phyloP scores from a whole-genome alignment of 2,888 invertebrate genomes.

The Cerastis rubricosa region DNA sequence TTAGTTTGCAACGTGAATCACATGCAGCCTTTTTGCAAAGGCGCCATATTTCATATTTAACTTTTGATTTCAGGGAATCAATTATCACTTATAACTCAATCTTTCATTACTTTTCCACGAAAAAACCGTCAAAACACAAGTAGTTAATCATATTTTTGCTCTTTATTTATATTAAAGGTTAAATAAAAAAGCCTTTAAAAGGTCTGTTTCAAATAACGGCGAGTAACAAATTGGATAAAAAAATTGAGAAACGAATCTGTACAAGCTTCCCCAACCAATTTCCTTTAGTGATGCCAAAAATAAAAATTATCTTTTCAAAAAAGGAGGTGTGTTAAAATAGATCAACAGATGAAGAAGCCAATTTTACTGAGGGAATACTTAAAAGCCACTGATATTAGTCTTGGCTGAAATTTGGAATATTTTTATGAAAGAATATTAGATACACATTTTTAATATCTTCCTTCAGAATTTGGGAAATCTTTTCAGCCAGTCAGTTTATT shows the following conservation, averaged over 20 bases:
- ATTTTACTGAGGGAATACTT: constrained; percentile 31
- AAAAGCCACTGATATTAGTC: constrained; percentile 27
- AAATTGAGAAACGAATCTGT: constrained; percentile 8
- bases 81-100: background rate
- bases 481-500: constrained; percentile 2
- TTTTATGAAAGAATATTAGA: background rate
- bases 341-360: constrained; percentile 17
- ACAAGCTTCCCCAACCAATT: constrained; percentile 13
- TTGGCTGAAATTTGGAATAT: constrained; percentile 12
- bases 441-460: constrained; percentile 24
- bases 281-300: constrained; percentile 8
- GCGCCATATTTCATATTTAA: too few relatives aligned
- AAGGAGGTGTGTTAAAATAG: constrained; percentile 21
- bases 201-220: background rate
- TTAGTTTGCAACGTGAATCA: too few relatives aligned
- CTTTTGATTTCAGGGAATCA: background rate
- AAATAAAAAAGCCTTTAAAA: background rate
- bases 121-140: background rate
- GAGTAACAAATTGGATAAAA: constrained; percentile 2
- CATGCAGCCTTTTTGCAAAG: too few relatives aligned
- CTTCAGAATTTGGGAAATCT: background rate
- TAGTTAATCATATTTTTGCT: background rate
- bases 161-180: background rate
- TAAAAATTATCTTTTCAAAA: constrained; percentile 9
- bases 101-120: background rate